A percentile compares a stretch with the other conserved stretches of the same genome.
Conservation (phyloP, 2,888 invertebrate species). For the Nomada hirtipes region DNA sequence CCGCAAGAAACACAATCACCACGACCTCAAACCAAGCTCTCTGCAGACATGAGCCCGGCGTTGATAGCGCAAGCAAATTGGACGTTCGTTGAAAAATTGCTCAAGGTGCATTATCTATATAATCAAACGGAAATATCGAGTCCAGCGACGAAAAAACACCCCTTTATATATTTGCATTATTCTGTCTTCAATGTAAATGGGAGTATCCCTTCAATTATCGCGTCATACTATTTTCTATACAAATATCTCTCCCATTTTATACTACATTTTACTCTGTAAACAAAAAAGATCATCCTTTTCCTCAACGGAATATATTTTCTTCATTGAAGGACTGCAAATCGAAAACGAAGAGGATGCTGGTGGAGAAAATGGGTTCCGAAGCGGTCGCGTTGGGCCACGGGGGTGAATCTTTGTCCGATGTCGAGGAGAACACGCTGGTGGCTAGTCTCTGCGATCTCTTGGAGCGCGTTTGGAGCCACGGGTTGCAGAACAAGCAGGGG, state of each 20-base stretch:
- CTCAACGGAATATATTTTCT: background rate
- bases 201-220: too few relatives aligned
- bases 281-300: background rate
- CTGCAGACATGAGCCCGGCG: slow-evolving; percentile 92
- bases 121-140: background rate
- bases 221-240: too few relatives aligned
- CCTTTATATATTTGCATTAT: too few relatives aligned
- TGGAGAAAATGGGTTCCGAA: slow-evolving; percentile 99
- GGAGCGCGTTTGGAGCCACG: slow-evolving; percentile 99
- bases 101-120: slow-evolving; percentile 88
- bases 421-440: slow-evolving; percentile 99
- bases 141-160: too few relatives aligned
- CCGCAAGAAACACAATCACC: slow-evolving; percentile 83
- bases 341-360: slow-evolving; percentile 98
- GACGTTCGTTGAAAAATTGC: slow-evolving; percentile 98
- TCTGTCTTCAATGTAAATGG: too few relatives aligned
- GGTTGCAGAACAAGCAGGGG: slow-evolving; percentile 97
- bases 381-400: slow-evolving; percentile 97
- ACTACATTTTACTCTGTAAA: background rate
- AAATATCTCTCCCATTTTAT: too few relatives aligned
- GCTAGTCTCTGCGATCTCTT: slow-evolving; percentile 98
- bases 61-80: slow-evolving; percentile 98
- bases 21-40: slow-evolving; percentile 85
- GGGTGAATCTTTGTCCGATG: slow-evolving; percentile 89
- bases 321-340: slow-evolving; percentile 92